Base-by-base conservation (phyloP, 2,113 vertebrate genomes). In the Phycodurus eques region DNA sequence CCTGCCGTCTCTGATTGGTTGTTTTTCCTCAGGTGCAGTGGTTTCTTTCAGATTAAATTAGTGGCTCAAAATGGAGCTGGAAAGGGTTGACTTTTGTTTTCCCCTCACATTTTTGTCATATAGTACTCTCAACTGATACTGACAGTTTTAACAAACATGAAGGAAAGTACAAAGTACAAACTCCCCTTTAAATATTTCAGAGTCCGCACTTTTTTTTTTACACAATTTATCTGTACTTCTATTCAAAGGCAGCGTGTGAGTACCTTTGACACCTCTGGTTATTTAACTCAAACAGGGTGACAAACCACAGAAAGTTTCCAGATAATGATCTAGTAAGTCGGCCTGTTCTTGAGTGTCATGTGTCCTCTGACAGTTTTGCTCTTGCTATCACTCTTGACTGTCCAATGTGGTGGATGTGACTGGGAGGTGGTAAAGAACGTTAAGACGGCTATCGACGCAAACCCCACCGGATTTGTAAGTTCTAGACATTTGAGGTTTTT, bases 391-490 rank as follows among this genome's bases (percentile, higher is more conserved):
- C 74, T 91, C 66, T 81, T 88, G 80, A 90, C 83, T 73, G 87
- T 90, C 84, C 87, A 73, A 80, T 92, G 89, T 83, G 86, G 82
- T 80, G 90, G 89, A 77, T 93, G 92, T 75, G 64, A 85, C 61
- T 59, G 15, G 77, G 81, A 71, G 27, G 74, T 70, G 33, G 86
- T 92, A 49, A 82, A 66, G 74, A 90, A 91, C 70, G 83, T 93
- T 31, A 85, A 90, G 70, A 35, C 14, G 0, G 83, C 85, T 2
- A 89, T 92, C n/a, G 80, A 90, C 72, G 68, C 73, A 3, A 87
- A 91, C 82, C 84, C 85, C 1, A 74, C 61, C 63, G 90, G 85
- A 82, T 94, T 94, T 90, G 93, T 94, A 83, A 93, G 93, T 91
- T 35, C 17, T 31, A 33, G 4, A 12, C 27, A 15, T 15, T 33